These are phyloP conservation scores for Gila orcuttii DNA, from an alignment of 2,113 vertebrate species.

Conservation along the genomic window DNA sequence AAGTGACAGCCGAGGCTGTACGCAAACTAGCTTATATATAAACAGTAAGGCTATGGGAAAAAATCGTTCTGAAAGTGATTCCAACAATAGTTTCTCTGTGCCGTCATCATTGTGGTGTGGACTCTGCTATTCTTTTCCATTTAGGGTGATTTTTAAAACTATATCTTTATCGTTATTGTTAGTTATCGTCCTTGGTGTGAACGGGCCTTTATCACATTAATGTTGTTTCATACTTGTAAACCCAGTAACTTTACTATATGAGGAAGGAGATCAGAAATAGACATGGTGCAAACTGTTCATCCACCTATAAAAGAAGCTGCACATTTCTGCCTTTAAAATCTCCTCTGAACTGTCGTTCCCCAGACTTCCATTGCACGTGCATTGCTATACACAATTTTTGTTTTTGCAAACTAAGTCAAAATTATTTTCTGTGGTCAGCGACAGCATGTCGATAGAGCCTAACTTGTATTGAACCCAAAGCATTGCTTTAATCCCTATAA, in stretches of 20 bases:
- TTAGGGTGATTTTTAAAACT: too few relatives aligned
- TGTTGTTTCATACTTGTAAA: too few relatives aligned
- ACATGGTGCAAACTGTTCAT: background rate
- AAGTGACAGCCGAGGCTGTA: too few relatives aligned
- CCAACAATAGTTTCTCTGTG: too few relatives aligned
- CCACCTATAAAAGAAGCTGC: background rate
- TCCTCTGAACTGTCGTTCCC: background rate
- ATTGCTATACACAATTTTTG: background rate
- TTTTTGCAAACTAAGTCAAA: background rate
- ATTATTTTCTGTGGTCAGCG: background rate
- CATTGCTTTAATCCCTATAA: background rate
- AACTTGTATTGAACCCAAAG: background rate
- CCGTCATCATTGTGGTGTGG: too few relatives aligned
- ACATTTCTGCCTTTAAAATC: background rate
- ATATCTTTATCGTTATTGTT: too few relatives aligned
- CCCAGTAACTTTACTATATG: background rate
- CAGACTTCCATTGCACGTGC: background rate
- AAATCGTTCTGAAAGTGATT: too few relatives aligned
- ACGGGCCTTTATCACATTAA: too few relatives aligned
- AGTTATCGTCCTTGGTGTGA: too few relatives aligned
- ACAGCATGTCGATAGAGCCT: background rate
- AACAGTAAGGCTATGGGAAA: too few relatives aligned
- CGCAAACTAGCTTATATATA: too few relatives aligned
- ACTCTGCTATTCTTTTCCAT: too few relatives aligned
- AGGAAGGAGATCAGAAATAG: background rate